Evolutionary conservation across 2,113 vertebrate genomes (phyloP).

Genomic region (Nothobranchius kuhntae): DNA sequence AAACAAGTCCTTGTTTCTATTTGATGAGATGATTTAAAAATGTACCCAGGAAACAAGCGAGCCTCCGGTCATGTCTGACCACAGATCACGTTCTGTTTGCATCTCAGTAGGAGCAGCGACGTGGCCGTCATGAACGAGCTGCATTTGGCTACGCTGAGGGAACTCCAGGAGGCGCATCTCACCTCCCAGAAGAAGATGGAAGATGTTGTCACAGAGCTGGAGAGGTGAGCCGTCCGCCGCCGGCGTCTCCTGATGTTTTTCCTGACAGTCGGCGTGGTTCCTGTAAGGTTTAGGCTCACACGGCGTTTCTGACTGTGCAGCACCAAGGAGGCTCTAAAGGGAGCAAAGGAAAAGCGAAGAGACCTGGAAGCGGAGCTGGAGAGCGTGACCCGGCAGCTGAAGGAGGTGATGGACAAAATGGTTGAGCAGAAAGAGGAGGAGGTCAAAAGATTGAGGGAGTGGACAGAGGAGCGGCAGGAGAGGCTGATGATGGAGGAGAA

Average conservation of each 20-base stretch:
- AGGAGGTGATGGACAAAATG: conserved; percentile 69
- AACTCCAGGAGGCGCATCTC: conserved; percentile 76
- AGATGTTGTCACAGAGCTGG: conserved; percentile 77
- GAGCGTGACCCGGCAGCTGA: conserved; percentile 56
- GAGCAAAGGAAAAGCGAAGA: conserved; percentile 68
- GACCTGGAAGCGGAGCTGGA: conserved; percentile 75
- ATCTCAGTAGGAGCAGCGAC: conserved; percentile 77
- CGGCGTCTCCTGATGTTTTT: not conserved
- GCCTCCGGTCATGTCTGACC: no score
- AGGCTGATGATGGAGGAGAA: conserved; percentile 71
- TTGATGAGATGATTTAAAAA: no score
- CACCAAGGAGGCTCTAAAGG: conserved; percentile 71
- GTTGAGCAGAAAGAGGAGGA: conserved; percentile 73
- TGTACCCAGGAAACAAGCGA: no score
- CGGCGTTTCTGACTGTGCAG: conserved; percentile 52
- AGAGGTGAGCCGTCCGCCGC: conserved; percentile 78
- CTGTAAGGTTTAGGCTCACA: conserved; percentile 24
- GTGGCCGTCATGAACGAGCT: conserved; percentile 62
- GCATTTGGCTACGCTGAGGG: conserved; percentile 62
- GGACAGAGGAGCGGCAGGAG: conserved; percentile 69
- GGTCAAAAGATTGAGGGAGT: conserved; percentile 60
- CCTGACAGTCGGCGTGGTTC: conserved; percentile 10
- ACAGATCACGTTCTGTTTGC: not conserved
- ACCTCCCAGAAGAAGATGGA: conserved; percentile 70
- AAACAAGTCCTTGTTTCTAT: no score